phyloP scores from a whole-genome alignment of 2,797 vertebrate species.

The Synaphobranchus kaupii region DNA sequence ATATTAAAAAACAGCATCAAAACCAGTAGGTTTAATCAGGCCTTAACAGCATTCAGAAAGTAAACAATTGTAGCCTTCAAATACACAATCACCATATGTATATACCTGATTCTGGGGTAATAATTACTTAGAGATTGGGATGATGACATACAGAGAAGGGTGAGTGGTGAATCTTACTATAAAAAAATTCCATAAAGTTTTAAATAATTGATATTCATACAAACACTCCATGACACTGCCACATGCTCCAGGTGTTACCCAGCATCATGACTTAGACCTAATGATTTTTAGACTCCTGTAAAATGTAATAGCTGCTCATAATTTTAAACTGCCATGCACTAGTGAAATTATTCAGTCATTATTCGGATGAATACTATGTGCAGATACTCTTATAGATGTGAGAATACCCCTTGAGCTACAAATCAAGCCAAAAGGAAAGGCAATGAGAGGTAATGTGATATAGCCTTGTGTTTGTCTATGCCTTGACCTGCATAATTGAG shows the following conservation, averaged over 20 bases:
- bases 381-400: background rate
- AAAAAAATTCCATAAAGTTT: background rate
- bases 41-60: background rate
- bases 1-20: background rate
- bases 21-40: background rate
- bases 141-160: background rate
- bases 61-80: background rate
- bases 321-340: background rate
- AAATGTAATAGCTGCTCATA: conserved; percentile 7
- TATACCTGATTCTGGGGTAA: background rate
- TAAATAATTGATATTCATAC: background rate
- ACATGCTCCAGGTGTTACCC: background rate
- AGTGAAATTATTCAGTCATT: background rate
- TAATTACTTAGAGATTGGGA: background rate
- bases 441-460: background rate
- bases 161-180: background rate
- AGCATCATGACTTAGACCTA: background rate
- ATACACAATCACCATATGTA: background rate
- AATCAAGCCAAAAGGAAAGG: background rate
- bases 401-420: background rate
- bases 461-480: background rate
- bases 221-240: background rate
- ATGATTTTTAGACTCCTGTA: background rate
- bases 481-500: background rate
- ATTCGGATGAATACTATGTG: background rate